Evolutionary conservation across 2,797 vertebrate genomes (phyloP), one percentile per base, ranked within the genome.

Genomic region (Nannoperca australis): DNA sequence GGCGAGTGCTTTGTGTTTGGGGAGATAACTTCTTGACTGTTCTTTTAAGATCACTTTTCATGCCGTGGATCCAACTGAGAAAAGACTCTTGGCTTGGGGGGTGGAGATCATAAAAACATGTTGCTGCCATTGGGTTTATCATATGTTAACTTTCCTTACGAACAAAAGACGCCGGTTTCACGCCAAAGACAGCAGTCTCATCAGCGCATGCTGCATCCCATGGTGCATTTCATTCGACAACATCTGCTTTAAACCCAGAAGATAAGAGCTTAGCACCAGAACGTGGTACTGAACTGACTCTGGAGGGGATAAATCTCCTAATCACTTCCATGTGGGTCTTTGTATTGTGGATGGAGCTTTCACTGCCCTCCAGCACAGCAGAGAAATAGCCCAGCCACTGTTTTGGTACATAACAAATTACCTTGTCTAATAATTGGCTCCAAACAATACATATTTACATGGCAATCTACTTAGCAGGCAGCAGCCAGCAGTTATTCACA

Each of bases 291-390:
- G 32, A 73, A 80, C 38, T 61, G 56, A 66, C 59, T 77, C 61
- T 1, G 0, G 27, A 36, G 68, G 66, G 55, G 66, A 76, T 67
- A 76, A 72, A 79, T 79, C 60, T 79, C 42, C 53, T 77, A 84
- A 91, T 91, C 56, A 68, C 67, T 80, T 85, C 77, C 88, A 92
- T 76, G 70, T 87, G 87, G 68, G 30, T 69, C 40, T 82, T 73
- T 61, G 68, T 42, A 20, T 51, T 63, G 4, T 70, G 73, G 54
- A 83, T 0, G 3, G 40, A 72, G 62, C 34, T 49, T 76, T 70
- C 44, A 49, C 75, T 76, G 61, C 38, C 63, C 54, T 70, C 7
- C 47, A 70, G 66, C 58, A 65, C 34, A 73, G 51, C 30, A 42
- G 62, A 36, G 56, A 77, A 76, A 78, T 42, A 55, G 18, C 45